Evolutionary conservation across 2,797 vertebrate genomes (phyloP).

Genomic region (Acropternis orthonyx): DNA sequence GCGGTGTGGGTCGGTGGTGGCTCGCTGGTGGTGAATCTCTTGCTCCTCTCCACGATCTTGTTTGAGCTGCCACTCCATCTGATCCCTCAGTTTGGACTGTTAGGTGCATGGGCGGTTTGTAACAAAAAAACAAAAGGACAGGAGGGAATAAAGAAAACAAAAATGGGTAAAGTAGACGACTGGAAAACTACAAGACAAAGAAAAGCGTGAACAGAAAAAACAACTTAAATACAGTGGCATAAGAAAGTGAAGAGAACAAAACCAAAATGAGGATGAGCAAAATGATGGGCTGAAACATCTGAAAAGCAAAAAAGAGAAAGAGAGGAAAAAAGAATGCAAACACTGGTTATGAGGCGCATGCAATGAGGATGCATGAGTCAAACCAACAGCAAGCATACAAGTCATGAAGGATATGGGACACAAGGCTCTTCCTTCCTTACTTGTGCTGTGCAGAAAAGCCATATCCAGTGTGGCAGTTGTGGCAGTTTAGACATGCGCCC

Average conservation of each 20-base stretch:
- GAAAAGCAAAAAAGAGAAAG: constrained; percentile 86
- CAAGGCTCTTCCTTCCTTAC: constrained; percentile 75
- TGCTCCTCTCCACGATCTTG: constrained; percentile 87
- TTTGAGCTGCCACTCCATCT: constrained; percentile 92
- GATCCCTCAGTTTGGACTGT: constrained; percentile 97
- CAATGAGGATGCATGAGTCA: constrained; percentile 91
- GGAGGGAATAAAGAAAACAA: constrained; percentile 75
- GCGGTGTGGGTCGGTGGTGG: constrained; percentile 84
- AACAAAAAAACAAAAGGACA: constrained; percentile 75
- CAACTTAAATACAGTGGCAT: constrained; percentile 90
- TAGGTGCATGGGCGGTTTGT: constrained; percentile 78
- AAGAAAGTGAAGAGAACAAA: constrained; percentile 90
- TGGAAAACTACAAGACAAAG: constrained; percentile 88
- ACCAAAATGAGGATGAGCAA: constrained; percentile 89
- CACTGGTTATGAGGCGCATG: constrained; percentile 95
- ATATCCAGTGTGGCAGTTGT: constrained; percentile 69
- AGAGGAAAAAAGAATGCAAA: constrained; percentile 87
- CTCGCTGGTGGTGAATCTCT: constrained; percentile 79
- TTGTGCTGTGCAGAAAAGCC: constrained; percentile 78
- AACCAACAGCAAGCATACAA: constrained; percentile 84
- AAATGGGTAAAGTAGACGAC: constrained; percentile 81
- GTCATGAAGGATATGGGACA: constrained; percentile 75
- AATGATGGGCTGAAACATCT: constrained; percentile 92
- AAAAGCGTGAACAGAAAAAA: constrained; percentile 91
- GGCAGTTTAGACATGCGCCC: constrained; percentile 73